phyloP scores from a whole-genome alignment of 2,797 vertebrate genomes.

The Astyanax mexicanus region DNA sequence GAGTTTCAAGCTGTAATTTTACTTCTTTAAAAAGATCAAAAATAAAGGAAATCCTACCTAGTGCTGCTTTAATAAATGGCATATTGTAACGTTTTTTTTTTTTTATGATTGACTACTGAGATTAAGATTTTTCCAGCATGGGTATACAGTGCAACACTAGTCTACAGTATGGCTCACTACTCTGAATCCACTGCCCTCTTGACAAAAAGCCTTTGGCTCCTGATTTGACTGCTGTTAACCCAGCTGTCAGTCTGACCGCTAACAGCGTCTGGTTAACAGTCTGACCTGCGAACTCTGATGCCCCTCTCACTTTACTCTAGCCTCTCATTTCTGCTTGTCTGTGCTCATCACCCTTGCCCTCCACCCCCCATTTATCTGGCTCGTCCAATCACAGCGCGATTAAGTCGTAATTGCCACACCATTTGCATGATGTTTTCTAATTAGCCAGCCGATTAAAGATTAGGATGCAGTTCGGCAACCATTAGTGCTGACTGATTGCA shows the following conservation, averaged over 20 bases:
- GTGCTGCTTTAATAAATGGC: no score
- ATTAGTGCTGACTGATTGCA: constrained; percentile 65
- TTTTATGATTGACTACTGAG: no score
- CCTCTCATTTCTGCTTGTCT: constrained; percentile 9
- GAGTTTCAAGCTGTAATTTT: no score
- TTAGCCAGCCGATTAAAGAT: constrained; percentile 66
- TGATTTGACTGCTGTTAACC: neutral
- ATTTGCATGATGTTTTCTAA: constrained; percentile 67
- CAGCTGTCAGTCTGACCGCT: neutral
- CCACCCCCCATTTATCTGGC: constrained; percentile 38
- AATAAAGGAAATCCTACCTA: no score
- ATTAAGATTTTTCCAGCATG: no score
- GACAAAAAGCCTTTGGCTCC: neutral
- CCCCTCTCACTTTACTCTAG: neutral
- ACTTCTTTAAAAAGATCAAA: no score
- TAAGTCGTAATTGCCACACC: constrained; percentile 62
- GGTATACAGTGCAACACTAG: no score
- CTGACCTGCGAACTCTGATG: neutral
- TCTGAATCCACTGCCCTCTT: neutral
- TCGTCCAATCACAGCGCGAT: constrained; percentile 58
- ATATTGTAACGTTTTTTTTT: no score
- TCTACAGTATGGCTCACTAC: neutral
- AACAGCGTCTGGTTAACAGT: neutral
- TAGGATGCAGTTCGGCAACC: constrained; percentile 57
- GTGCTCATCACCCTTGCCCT: constrained; percentile 28